These are phyloP conservation scores for Bombylius discolor DNA, from an alignment of 2,888 invertebrate genomes.

Conservation along the genomic window DNA sequence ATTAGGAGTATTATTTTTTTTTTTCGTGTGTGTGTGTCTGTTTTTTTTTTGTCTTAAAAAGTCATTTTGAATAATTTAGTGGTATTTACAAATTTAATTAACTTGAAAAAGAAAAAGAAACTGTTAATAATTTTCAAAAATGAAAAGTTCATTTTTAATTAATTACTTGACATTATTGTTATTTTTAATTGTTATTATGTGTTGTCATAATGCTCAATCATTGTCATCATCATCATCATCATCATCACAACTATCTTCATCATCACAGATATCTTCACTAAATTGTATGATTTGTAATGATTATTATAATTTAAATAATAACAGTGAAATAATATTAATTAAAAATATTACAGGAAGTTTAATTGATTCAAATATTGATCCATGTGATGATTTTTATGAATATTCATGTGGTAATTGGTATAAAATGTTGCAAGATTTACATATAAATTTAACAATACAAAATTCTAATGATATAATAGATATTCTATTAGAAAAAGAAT, in stretches of 20 bases:
- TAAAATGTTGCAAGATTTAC: not conserved
- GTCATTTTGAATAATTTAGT: too few relatives aligned
- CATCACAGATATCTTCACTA: too few relatives aligned
- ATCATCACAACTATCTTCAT: too few relatives aligned
- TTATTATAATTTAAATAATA: not conserved
- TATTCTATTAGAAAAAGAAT: not conserved
- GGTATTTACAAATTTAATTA: too few relatives aligned
- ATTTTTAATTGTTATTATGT: not conserved
- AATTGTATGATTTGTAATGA: too few relatives aligned
- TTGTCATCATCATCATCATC: not conserved
- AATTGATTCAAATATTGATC: not conserved
- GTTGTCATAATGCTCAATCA: not conserved
- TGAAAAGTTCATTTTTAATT: not conserved
- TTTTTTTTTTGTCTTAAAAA: too few relatives aligned
- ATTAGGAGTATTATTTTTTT: too few relatives aligned
- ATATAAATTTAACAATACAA: not conserved
- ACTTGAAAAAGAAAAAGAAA: not conserved
- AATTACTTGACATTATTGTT: not conserved
- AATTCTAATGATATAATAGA: not conserved
- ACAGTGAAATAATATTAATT: not conserved
- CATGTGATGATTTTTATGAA: not conserved
- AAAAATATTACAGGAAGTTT: not conserved
- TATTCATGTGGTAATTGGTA: not conserved
- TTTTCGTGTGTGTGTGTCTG: too few relatives aligned
- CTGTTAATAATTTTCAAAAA: not conserved